phyloP scores from a whole-genome alignment of 2,113 vertebrate genomes.

The Phoxinus phoxinus region DNA sequence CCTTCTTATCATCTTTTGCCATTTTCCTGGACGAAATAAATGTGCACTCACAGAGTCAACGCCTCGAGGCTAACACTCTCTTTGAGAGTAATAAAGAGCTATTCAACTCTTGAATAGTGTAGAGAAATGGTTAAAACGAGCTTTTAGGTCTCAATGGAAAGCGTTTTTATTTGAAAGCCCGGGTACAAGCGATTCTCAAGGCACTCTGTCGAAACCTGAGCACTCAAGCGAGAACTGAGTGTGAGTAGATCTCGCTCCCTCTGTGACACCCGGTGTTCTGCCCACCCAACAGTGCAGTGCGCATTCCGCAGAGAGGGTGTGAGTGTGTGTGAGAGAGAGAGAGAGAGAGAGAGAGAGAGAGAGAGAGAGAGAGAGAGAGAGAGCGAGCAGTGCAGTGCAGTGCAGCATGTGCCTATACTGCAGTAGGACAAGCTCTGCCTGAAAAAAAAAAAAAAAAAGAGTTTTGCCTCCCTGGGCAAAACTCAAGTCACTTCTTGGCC shows the following conservation, averaged over 20 bases:
- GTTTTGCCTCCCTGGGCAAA: slow-evolving; percentile 9
- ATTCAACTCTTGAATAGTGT: background rate
- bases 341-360: slow-evolving; percentile 77
- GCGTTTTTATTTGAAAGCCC: background rate
- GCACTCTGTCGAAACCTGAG: background rate
- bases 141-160: background rate
- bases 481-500: slow-evolving; percentile 38
- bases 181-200: background rate
- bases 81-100: slow-evolving; percentile 35
- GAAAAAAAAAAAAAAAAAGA: no score
- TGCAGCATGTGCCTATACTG: slow-evolving; percentile 77
- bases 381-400: slow-evolving; percentile 64
- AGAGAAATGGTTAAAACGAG: background rate
- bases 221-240: slow-evolving; percentile 29
- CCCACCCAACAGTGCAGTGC: slow-evolving; percentile 68
- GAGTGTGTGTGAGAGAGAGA: slow-evolving; percentile 71
- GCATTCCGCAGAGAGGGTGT: slow-evolving; percentile 77
- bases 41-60: slow-evolving; percentile 19
- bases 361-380: slow-evolving; percentile 67
- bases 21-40: slow-evolving; percentile 61
- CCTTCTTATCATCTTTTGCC: slow-evolving; percentile 83
- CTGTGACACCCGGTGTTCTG: slow-evolving; percentile 59
- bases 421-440: slow-evolving; percentile 69
- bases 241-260: slow-evolving; percentile 49
- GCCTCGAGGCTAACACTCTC: slow-evolving; percentile 2